phyloP scores from a whole-genome alignment of 1,140 invertebrate species.

The Vanessa atalanta region DNA sequence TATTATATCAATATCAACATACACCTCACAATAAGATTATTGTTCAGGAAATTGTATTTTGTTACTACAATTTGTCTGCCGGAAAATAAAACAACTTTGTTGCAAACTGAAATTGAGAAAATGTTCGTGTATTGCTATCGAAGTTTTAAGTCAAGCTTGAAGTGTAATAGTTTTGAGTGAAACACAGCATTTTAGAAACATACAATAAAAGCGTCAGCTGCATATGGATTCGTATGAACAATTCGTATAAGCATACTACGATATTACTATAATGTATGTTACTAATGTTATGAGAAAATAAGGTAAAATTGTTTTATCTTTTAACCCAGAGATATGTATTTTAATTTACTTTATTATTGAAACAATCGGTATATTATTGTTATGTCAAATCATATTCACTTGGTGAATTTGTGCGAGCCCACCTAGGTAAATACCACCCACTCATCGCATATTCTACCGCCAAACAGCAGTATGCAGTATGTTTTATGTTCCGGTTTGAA shows the following conservation, averaged over 20 bases:
- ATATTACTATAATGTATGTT: neutral
- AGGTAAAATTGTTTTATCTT: too few relatives aligned
- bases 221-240: conserved; percentile 2
- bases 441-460: too few relatives aligned
- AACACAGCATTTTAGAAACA: conserved; percentile 40
- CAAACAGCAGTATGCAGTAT: too few relatives aligned
- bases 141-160: conserved; percentile 52
- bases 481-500: too few relatives aligned
- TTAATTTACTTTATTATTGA: too few relatives aligned
- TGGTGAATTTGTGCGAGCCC: too few relatives aligned
- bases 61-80: conserved; percentile 71
- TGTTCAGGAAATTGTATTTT: conserved; percentile 51
- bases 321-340: too few relatives aligned
- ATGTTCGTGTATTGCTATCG: conserved; percentile 54
- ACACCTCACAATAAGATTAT: conserved; percentile 3
- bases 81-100: conserved; percentile 75
- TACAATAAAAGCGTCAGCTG: conserved; percentile 43
- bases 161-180: conserved; percentile 57
- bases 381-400: too few relatives aligned
- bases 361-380: too few relatives aligned
- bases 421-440: too few relatives aligned
- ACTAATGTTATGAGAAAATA: too few relatives aligned
- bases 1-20: neutral
- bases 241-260: neutral
- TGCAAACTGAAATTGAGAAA: conserved; percentile 73